Conservation (phyloP, 2,797 vertebrate species). For the Setipinna tenuifilis region DNA sequence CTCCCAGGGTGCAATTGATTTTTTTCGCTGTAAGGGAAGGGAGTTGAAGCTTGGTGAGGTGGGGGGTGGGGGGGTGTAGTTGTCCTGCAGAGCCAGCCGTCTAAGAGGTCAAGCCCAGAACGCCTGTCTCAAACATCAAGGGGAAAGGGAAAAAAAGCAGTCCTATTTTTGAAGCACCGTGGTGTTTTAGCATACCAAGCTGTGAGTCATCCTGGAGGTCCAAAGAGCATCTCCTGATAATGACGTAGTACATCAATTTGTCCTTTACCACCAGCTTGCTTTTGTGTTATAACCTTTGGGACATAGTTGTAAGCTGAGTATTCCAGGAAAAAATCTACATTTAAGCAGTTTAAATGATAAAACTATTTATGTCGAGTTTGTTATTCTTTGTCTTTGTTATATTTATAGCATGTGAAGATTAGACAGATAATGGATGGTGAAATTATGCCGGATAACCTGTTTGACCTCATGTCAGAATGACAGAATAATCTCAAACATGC, state of each 20-base stretch:
- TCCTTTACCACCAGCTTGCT: neutral
- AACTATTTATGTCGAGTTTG: neutral
- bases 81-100: neutral
- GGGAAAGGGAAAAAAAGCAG: neutral
- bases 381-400: neutral
- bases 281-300: neutral
- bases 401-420: neutral
- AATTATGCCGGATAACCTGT: slow-evolving; percentile 4
- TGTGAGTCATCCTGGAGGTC: neutral
- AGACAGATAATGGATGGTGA: neutral
- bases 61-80: neutral
- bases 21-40: neutral
- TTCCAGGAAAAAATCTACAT: neutral
- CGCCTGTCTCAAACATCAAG: slow-evolving; percentile 7
- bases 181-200: neutral
- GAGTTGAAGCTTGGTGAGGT: neutral
- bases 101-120: neutral
- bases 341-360: neutral
- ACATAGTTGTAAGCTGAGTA: neutral
- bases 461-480: neutral
- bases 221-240: slow-evolving; percentile 7
- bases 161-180: neutral
- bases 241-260: neutral
- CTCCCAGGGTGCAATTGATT: neutral
- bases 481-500: slow-evolving; percentile 3